Evolutionary conservation across 2,113 vertebrate species (phyloP).

Genomic region (Pterophyllum scalare): DNA sequence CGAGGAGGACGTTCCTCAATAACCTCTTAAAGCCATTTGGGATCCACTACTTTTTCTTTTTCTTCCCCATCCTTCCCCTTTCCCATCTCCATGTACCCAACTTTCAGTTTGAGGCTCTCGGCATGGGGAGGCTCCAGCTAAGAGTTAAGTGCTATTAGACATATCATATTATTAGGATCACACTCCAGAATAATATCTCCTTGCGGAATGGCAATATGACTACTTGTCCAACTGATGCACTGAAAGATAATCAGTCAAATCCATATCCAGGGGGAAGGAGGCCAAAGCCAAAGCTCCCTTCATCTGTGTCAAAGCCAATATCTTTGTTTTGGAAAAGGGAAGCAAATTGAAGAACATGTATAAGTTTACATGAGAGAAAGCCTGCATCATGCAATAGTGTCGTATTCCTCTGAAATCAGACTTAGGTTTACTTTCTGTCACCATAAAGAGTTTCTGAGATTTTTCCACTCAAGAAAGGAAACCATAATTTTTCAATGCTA

Average conservation of each 20-base stretch:
- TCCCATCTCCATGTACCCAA: constrained; percentile 24
- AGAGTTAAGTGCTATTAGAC: constrained; percentile 60
- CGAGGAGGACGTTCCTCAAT: constrained; percentile 57
- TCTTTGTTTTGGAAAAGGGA: constrained; percentile 68
- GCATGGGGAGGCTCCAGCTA: constrained; percentile 56
- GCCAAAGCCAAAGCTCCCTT: constrained; percentile 65
- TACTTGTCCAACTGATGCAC: constrained; percentile 68
- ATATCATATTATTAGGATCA: constrained; percentile 71
- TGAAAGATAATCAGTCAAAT: constrained; percentile 74
- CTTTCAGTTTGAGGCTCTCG: constrained; percentile 47
- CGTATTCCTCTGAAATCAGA: constrained; percentile 21
- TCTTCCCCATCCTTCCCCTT: constrained; percentile 21
- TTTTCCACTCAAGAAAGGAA: not conserved
- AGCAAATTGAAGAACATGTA: constrained; percentile 50
- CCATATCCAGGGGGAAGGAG: constrained; percentile 60
- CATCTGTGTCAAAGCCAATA: constrained; percentile 66
- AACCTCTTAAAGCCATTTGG: constrained; percentile 55
- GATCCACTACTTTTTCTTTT: constrained; percentile 43
- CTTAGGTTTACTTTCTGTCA: constrained; percentile 20
- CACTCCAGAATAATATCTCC: constrained; percentile 64
- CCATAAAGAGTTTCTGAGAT: not conserved
- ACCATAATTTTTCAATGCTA: not conserved
- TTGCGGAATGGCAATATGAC: constrained; percentile 61
- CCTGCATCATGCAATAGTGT: constrained; percentile 9
- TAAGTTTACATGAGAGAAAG: constrained; percentile 29